phyloP scores from a whole-genome alignment of 2,113 vertebrate species.

The Ciconia stormi region DNA sequence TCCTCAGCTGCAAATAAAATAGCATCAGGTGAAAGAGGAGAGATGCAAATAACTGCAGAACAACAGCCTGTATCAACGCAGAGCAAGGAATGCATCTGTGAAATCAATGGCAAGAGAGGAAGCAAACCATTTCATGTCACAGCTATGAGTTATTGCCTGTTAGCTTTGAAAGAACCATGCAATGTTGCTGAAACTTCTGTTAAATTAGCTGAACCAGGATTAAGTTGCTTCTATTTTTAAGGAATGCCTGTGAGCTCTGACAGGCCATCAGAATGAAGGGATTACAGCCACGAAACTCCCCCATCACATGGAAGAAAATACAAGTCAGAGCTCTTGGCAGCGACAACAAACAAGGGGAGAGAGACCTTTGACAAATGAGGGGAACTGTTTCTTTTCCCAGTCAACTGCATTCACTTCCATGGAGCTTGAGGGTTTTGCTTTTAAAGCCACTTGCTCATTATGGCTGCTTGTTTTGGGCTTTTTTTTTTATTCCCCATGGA shows the following conservation, averaged over 20 bases:
- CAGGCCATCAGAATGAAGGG: background rate
- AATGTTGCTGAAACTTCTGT: background rate
- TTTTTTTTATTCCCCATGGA: background rate
- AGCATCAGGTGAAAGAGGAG: background rate
- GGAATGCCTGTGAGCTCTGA: background rate
- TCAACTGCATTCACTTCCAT: rapidly evolving
- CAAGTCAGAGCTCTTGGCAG: background rate
- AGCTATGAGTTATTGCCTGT: background rate
- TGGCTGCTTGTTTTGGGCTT: background rate
- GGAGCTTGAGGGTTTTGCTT: background rate
- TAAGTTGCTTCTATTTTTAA: background rate
- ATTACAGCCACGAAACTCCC: background rate
- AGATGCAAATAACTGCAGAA: background rate
- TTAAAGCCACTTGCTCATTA: background rate
- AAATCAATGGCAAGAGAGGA: background rate
- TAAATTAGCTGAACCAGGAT: background rate
- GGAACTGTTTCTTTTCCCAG: background rate
- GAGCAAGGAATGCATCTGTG: background rate
- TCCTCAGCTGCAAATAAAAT: background rate
- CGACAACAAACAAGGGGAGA: background rate
- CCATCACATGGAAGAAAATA: background rate
- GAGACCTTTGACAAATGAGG: background rate
- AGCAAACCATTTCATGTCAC: background rate
- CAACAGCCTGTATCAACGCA: background rate
- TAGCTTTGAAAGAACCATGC: background rate